Percentiles rank a stretch among this genome's conserved stretches.
Conservation (phyloP, 2,113 vertebrate genomes). For the Miniopterus natalensis region DNA sequence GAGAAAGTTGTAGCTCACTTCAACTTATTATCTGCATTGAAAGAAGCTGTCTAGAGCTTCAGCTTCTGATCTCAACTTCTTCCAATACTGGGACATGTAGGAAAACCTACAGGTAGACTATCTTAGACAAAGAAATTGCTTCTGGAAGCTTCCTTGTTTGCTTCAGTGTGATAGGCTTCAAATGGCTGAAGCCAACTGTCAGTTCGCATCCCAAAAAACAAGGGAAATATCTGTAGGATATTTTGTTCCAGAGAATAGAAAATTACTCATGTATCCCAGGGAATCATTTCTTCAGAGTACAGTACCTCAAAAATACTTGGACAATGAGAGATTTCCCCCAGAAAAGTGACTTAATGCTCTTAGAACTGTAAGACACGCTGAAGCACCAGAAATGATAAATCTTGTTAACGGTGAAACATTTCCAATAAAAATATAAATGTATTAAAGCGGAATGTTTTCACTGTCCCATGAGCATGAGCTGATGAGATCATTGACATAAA, state of each 20-base stretch:
- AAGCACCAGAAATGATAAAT: not conserved
- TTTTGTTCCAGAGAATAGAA: not conserved
- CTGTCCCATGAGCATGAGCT: not conserved
- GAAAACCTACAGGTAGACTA: conserved; percentile 27
- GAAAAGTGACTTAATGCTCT: not conserved
- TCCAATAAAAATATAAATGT: not conserved
- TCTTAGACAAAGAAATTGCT: not conserved
- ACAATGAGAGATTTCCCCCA: not conserved
- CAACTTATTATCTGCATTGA: not conserved
- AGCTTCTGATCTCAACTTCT: conserved; percentile 31
- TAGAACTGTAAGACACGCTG: not conserved
- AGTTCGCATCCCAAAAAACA: conserved; percentile 30
- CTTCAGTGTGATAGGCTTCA: not conserved
- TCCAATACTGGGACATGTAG: not conserved
- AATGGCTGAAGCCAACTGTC: not conserved
- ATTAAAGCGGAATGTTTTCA: conserved; percentile 9
- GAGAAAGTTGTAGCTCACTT: not conserved
- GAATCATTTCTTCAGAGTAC: not conserved
- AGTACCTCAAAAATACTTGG: not conserved
- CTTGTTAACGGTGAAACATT: not conserved
- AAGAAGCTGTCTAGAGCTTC: not conserved
- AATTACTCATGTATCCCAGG: not conserved
- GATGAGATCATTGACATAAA: not conserved
- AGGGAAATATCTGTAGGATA: not conserved
- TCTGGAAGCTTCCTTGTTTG: conserved; percentile 15